Evolutionary conservation across 2,888 invertebrate genomes (phyloP).

Genomic region (Heliothis peltigera): DNA sequence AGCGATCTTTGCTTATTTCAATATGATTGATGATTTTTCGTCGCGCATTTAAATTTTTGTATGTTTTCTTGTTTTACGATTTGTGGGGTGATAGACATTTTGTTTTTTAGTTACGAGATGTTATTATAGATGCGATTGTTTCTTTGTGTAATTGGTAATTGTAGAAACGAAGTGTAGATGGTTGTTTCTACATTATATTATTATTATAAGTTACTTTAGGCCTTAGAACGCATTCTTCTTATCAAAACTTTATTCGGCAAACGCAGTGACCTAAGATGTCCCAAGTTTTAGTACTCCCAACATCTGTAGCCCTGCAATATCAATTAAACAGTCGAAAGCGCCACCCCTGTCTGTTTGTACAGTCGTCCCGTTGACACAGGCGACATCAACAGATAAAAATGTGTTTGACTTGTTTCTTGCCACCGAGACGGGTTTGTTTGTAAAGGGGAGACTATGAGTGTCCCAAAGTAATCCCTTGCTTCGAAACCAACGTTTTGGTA

Average conservation of each 20-base stretch:
- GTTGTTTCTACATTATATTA: no score
- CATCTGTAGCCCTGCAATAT: conserved; percentile 76
- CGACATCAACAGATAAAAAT: conserved; percentile 84
- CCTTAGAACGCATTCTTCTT: no score
- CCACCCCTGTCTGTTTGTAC: conserved; percentile 83
- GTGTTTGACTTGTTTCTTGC: conserved; percentile 83
- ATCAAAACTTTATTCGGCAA: conserved; percentile 39
- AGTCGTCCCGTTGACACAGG: conserved; percentile 81
- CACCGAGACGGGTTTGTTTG: conserved; percentile 77
- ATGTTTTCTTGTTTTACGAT: conserved; percentile 55
- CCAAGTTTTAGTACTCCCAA: conserved; percentile 71
- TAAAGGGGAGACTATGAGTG: conserved; percentile 66
- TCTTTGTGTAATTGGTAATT: conserved; percentile 42
- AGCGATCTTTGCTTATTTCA: conserved; percentile 68
- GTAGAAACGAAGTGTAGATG: no score
- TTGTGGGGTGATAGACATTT: conserved; percentile 40
- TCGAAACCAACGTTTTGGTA: conserved; percentile 42
- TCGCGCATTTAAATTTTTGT: conserved; percentile 66
- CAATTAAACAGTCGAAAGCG: conserved; percentile 81
- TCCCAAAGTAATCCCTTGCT: conserved; percentile 61
- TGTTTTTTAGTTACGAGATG: conserved; percentile 28
- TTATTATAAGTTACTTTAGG: no score
- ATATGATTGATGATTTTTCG: conserved; percentile 77
- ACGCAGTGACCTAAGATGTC: no score
- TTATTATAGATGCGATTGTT: conserved; percentile 35